Evolutionary conservation across 2,113 vertebrate genomes (phyloP).

Genomic region (Alouatta palliata): DNA sequence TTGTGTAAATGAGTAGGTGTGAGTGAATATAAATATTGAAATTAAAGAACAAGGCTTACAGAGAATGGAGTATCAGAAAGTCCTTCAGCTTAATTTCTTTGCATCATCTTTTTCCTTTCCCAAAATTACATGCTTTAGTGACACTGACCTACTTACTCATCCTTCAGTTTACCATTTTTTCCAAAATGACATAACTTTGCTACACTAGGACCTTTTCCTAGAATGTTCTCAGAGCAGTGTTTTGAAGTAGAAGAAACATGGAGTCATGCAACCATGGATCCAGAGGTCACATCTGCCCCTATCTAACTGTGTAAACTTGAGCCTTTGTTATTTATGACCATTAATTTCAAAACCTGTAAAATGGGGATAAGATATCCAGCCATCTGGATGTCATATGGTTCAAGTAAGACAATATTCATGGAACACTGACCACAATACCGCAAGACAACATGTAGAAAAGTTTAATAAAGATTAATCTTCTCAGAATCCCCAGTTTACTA

Average conservation of each 20-base stretch:
- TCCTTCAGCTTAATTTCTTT: not conserved
- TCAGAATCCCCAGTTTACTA: not conserved
- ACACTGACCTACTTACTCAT: not conserved
- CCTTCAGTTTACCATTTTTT: not conserved
- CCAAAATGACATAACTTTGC: not conserved
- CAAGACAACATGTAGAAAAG: not conserved
- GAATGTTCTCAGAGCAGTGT: not conserved
- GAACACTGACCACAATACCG: not conserved
- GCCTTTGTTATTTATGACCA: conserved; percentile 16
- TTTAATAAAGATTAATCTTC: not conserved
- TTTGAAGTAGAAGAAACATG: not conserved
- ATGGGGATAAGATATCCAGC: not conserved
- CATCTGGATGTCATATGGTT: not conserved
- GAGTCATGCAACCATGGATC: not conserved
- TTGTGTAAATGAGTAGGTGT: not conserved
- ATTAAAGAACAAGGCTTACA: not conserved
- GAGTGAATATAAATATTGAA: not conserved
- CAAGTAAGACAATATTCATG: not conserved
- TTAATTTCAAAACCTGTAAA: conserved; percentile 24
- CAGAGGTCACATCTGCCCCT: not conserved
- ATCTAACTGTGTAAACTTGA: not conserved
- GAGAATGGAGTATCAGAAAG: not conserved
- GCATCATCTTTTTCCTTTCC: not conserved
- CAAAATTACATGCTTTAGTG: not conserved
- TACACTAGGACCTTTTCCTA: not conserved